phyloP scores from a whole-genome alignment of 1,140 invertebrate species.

The Zaprionus nigranus region DNA sequence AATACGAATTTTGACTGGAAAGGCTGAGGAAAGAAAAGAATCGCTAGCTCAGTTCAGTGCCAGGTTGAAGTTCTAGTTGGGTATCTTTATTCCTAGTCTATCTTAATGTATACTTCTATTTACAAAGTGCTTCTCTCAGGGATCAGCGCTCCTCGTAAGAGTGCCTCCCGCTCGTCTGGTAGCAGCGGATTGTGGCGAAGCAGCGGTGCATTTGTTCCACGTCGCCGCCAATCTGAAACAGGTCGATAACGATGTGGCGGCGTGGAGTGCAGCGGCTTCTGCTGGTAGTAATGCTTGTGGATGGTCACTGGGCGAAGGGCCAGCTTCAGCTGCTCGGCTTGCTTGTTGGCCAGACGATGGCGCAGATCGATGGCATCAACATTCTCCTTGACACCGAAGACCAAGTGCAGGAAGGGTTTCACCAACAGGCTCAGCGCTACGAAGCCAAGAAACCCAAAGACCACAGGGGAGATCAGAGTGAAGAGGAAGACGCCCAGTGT shows the following conservation, averaged over 20 bases:
- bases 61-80: not conserved
- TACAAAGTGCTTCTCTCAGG: not conserved
- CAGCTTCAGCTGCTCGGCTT: slow-evolving; percentile 60
- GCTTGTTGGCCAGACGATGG: slow-evolving; percentile 54
- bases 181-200: slow-evolving; percentile 19
- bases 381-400: slow-evolving; percentile 72
- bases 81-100: not conserved
- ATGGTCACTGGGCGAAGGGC: slow-evolving; percentile 70
- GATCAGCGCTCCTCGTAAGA: not conserved
- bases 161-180: not conserved
- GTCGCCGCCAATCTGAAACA: slow-evolving; percentile 44
- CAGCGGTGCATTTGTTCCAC: not conserved
- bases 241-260: slow-evolving; percentile 54
- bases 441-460: slow-evolving; percentile 78
- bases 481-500: slow-evolving; percentile 78
- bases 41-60: not conserved
- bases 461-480: slow-evolving; percentile 68
- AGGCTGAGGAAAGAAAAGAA: not conserved
- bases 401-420: slow-evolving; percentile 70
- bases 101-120: not conserved
- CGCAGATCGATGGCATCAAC: slow-evolving; percentile 63
- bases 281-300: slow-evolving; percentile 79
- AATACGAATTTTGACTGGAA: slow-evolving; percentile 31
- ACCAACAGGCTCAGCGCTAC: slow-evolving; percentile 71
- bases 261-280: slow-evolving; percentile 56